These are phyloP conservation scores for Latheticus oryzae DNA, from an alignment of 2,888 invertebrate genomes.

Conservation along the genomic window DNA sequence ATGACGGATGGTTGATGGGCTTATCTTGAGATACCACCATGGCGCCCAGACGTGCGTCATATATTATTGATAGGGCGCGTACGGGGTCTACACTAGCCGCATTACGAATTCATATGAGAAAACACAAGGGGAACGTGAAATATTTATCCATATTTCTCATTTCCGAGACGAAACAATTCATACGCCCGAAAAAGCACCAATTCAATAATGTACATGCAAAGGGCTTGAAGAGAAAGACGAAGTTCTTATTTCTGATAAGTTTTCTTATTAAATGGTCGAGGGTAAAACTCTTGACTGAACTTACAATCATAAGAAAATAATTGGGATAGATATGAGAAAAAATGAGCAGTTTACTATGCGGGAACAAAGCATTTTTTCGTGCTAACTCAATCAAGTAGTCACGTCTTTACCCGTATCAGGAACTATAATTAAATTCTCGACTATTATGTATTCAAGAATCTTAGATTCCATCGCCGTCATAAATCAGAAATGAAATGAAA, in stretches of 20 bases:
- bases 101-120: conserved; percentile 67
- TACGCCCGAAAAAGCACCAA: conserved; percentile 37
- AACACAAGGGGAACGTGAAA: conserved; percentile 66
- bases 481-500: conserved; percentile 28
- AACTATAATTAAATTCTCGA: conserved; percentile 27
- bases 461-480: conserved; percentile 31
- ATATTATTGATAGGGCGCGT: conserved; percentile 68
- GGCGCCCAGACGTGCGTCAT: conserved; percentile 60
- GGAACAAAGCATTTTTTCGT: too few species aligned
- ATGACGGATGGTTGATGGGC: conserved; percentile 43
- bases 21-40: conserved; percentile 33
- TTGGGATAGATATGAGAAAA: background rate
- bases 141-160: conserved; percentile 67
- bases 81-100: conserved; percentile 48
- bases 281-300: too few species aligned
- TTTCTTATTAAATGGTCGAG: too few species aligned
- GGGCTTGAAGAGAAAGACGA: background rate
- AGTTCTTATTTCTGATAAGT: conserved; percentile 1
- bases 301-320: background rate
- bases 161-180: conserved; percentile 52
- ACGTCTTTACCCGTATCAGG: conserved; percentile 25
- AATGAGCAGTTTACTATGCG: background rate
- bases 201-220: conserved; percentile 28
- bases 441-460: conserved; percentile 30
- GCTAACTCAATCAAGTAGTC: conserved; percentile 17